These are phyloP conservation scores for Cariama cristata DNA, from an alignment of 2,113 vertebrate genomes.

Conservation along the genomic window DNA sequence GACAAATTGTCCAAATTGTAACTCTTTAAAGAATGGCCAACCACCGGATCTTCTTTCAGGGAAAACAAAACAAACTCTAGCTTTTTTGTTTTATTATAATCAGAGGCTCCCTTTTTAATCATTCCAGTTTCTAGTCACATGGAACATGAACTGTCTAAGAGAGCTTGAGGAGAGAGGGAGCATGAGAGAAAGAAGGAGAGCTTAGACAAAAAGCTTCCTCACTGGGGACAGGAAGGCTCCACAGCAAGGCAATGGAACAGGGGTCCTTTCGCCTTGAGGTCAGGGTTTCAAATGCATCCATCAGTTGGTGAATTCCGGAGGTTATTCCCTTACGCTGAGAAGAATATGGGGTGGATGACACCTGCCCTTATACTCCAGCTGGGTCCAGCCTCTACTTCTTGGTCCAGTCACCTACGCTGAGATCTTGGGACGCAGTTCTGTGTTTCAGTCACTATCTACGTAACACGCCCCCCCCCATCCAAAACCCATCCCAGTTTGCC, in stretches of 20 bases:
- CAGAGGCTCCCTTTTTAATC: conserved; percentile 61
- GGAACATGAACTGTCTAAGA: conserved; percentile 23
- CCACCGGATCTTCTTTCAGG: conserved; percentile 60
- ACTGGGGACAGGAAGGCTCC: background rate
- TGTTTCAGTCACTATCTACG: background rate
- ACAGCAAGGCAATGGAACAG: background rate
- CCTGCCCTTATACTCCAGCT: background rate
- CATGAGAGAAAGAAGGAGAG: background rate
- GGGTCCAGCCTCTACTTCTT: background rate
- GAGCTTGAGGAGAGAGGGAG: background rate
- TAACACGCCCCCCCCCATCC: no score
- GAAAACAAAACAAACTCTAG: conserved; percentile 63
- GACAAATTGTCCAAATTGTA: conserved; percentile 61
- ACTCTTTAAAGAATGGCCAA: conserved; percentile 45
- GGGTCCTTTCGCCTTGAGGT: background rate
- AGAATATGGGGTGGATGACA: background rate
- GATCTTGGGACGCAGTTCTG: background rate
- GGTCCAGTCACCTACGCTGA: background rate
- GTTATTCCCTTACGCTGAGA: background rate
- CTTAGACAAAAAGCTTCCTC: conserved; percentile 42
- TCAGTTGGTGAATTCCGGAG: background rate
- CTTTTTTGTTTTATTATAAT: conserved; percentile 64
- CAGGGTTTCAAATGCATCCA: background rate
- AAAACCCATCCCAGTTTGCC: background rate
- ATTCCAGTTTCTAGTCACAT: conserved; percentile 60